phyloP scores from a whole-genome alignment of 1,140 invertebrate species.

The Caerostris darwini region DNA sequence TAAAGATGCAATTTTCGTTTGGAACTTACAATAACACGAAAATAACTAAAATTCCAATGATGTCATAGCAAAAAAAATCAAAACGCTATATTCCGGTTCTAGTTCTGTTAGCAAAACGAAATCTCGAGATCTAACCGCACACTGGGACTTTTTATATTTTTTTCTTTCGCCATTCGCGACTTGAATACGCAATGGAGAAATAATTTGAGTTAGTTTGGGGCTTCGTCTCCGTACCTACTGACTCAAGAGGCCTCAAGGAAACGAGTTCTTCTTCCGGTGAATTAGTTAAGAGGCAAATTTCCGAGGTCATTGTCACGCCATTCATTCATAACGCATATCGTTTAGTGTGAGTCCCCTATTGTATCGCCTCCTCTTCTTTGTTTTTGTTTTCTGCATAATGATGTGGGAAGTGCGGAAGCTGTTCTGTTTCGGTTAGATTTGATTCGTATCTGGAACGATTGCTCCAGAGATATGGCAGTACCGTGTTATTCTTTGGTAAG shows the following conservation, averaged over 20 bases:
- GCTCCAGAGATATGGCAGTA: neutral
- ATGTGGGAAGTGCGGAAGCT: slow-evolving; percentile 12
- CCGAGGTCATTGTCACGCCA: slow-evolving; percentile 63
- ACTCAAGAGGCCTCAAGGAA: slow-evolving; percentile 34
- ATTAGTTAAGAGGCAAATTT: slow-evolving; percentile 1
- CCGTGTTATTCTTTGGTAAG: neutral
- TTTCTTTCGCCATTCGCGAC: neutral
- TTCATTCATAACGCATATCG: slow-evolving; percentile 47
- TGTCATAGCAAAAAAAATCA: neutral
- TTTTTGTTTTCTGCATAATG: neutral
- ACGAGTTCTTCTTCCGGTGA: slow-evolving; percentile 36
- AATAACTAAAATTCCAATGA: too few species aligned
- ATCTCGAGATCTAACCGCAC: neutral
- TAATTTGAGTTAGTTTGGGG: slow-evolving; percentile 9
- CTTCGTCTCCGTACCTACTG: slow-evolving; percentile 7
- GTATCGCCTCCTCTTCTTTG: neutral
- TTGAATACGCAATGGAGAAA: neutral
- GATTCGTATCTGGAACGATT: neutral
- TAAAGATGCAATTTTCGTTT: too few species aligned
- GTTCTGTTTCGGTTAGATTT: neutral
- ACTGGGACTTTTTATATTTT: neutral
- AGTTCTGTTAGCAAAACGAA: neutral
- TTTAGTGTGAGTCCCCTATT: neutral
- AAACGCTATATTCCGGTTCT: neutral
- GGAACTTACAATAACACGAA: too few species aligned